These are phyloP conservation scores for Chascanopsetta lugubris DNA, from an alignment of 2,113 vertebrate genomes.

Conservation along the genomic window DNA sequence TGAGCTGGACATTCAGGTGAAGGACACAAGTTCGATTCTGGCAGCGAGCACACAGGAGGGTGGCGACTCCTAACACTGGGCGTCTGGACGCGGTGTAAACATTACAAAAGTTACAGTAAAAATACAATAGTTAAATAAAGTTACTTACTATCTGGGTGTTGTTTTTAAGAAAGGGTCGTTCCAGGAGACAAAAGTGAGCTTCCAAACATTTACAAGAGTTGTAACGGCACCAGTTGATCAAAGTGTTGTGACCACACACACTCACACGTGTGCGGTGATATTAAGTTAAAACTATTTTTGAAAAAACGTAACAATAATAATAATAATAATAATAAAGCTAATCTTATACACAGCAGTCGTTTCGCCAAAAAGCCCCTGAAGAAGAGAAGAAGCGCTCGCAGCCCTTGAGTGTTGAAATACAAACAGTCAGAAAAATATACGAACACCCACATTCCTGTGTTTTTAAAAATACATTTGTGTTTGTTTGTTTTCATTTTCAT, in stretches of 20 bases:
- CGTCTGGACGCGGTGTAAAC: constrained; percentile 65
- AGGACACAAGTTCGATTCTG: constrained; percentile 27
- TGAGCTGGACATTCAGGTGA: constrained; percentile 39
- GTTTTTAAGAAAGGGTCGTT: constrained; percentile 33
- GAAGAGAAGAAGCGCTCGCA: constrained; percentile 65
- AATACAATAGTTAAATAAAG: constrained; percentile 57
- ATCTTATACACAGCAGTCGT: constrained; percentile 54
- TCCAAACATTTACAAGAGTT: constrained; percentile 50
- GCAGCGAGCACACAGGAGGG: constrained; percentile 42
- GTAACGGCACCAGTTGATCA: constrained; percentile 42
- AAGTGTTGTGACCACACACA: too few species aligned
- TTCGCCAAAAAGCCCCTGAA: constrained; percentile 69
- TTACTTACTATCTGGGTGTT: constrained; percentile 24
- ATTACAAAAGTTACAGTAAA: constrained; percentile 42
- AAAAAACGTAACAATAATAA: too few species aligned
- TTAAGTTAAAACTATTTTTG: constrained; percentile 60
- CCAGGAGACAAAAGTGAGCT: constrained; percentile 42
- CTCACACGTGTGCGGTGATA: constrained; percentile 48
- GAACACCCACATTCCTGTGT: constrained; percentile 70
- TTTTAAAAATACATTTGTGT: constrained; percentile 76
- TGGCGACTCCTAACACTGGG: constrained; percentile 72
- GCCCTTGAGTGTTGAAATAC: constrained; percentile 75
- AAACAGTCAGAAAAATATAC: constrained; percentile 75
- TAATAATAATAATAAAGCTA: constrained; percentile 69
- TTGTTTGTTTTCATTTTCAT: too few species aligned